Evolutionary conservation across 2,113 vertebrate genomes (phyloP).

Genomic region (Notarius lentiginosus): DNA sequence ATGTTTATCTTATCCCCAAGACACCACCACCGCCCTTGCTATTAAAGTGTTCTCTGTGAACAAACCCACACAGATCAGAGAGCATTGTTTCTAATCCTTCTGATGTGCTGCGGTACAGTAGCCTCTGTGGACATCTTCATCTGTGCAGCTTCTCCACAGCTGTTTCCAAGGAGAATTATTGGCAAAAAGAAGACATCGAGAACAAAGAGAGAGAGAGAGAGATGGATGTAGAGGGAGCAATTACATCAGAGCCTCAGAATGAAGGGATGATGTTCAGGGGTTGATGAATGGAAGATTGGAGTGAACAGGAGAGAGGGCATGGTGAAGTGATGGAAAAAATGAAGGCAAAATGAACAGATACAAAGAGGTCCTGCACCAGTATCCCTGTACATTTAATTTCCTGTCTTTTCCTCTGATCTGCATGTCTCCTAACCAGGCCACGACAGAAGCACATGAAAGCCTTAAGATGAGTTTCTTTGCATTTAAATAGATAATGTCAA

Average conservation of each 20-base stretch:
- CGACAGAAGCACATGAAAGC: slow-evolving; percentile 39
- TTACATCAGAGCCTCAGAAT: slow-evolving; percentile 33
- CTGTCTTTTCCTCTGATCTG: slow-evolving; percentile 33
- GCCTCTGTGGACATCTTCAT: slow-evolving; percentile 35
- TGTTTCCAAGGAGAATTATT: slow-evolving; percentile 61
- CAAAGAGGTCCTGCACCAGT: slow-evolving; percentile 18
- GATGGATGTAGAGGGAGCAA: slow-evolving; percentile 38
- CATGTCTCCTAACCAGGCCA: slow-evolving; percentile 37
- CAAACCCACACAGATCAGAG: slow-evolving; percentile 30
- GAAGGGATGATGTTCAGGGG: slow-evolving; percentile 38
- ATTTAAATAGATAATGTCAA: slow-evolving; percentile 48
- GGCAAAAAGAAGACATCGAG: slow-evolving; percentile 26
- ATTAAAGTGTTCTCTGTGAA: slow-evolving; percentile 3
- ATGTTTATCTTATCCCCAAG: slow-evolving; percentile 36
- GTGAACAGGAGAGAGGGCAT: slow-evolving; percentile 25
- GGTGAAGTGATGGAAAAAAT: slow-evolving; percentile 34
- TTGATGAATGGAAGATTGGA: slow-evolving; percentile 44
- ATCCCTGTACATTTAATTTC: slow-evolving; percentile 39
- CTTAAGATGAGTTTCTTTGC: slow-evolving; percentile 35
- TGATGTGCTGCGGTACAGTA: slow-evolving; percentile 13
- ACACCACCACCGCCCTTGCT: background rate
- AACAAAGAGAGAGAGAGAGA: slow-evolving; percentile 1
- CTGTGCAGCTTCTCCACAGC: slow-evolving; percentile 30
- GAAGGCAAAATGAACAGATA: slow-evolving; percentile 30
- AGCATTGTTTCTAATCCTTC: slow-evolving; percentile 24